Percentiles rank a stretch among this genome's conserved stretches.
Conservation (phyloP, 2,113 vertebrate genomes). For the Phocoena phocoena region DNA sequence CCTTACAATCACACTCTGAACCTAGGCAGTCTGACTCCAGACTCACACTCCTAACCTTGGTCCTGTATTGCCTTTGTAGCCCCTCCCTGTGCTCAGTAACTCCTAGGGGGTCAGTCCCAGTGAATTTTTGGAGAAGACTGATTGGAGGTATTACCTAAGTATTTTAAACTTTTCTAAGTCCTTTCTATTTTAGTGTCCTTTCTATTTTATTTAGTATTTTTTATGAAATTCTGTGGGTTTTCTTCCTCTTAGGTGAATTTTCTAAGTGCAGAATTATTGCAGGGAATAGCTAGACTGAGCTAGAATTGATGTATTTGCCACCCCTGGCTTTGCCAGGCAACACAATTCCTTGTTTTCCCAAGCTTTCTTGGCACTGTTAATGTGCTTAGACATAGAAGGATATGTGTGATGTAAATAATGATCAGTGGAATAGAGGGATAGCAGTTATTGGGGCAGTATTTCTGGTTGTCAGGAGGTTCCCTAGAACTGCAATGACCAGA, state of each 20-base stretch:
- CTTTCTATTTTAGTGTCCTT: conserved; percentile 25
- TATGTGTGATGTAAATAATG: not conserved
- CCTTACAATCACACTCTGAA: not conserved
- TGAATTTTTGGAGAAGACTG: conserved; percentile 9
- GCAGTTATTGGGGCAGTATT: not conserved
- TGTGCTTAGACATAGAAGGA: not conserved
- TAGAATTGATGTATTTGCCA: conserved; percentile 10
- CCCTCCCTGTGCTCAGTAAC: not conserved
- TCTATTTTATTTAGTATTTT: conserved; percentile 14
- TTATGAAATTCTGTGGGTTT: conserved; percentile 34
- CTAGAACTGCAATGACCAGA: not conserved
- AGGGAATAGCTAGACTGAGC: not conserved
- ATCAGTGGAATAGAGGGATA: not conserved
- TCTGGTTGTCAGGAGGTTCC: not conserved
- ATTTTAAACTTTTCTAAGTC: conserved; percentile 31
- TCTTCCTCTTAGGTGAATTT: conserved; percentile 37
- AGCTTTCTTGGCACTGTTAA: conserved; percentile 3
- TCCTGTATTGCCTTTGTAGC: not conserved
- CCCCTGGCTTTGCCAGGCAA: conserved; percentile 6
- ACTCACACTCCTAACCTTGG: not conserved
- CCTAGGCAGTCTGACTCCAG: not conserved
- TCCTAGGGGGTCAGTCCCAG: not conserved
- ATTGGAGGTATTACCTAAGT: not conserved
- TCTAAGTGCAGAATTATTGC: conserved; percentile 39
- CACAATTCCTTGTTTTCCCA: conserved; percentile 24